Conservation (phyloP, 2,113 vertebrate genomes). For the Xiphophorus hellerii region DNA sequence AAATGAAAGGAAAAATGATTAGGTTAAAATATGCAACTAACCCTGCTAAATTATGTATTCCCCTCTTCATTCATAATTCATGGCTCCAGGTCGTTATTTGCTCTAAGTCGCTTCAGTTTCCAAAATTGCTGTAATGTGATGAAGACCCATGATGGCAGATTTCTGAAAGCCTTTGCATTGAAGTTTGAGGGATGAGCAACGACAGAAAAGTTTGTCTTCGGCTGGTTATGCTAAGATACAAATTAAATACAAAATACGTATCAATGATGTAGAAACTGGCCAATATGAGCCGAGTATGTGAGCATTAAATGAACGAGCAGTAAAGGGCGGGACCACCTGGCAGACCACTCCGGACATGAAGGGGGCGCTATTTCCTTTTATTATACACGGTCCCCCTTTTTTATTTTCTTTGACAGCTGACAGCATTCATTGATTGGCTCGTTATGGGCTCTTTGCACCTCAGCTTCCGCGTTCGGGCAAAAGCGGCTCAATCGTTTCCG, state of each 20-base stretch:
- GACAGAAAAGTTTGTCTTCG: neutral
- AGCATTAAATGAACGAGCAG: neutral
- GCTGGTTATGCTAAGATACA: neutral
- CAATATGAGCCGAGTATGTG: conserved; percentile 11
- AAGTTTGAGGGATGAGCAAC: conserved; percentile 10
- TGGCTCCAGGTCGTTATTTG: conserved; percentile 52
- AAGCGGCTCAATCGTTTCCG: too few species aligned
- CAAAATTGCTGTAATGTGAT: conserved; percentile 26
- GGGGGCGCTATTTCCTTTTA: too few species aligned
- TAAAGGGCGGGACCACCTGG: too few species aligned
- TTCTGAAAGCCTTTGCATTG: conserved; percentile 8
- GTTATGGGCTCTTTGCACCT: too few species aligned
- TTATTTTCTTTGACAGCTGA: too few species aligned
- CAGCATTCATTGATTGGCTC: too few species aligned
- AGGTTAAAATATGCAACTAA: conserved; percentile 76
- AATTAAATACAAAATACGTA: neutral
- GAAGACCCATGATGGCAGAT: conserved; percentile 22
- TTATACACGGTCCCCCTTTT: too few species aligned
- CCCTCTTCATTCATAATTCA: conserved; percentile 73
- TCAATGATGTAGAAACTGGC: conserved; percentile 16
- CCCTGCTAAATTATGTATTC: conserved; percentile 72
- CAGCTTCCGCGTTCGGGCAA: too few species aligned
- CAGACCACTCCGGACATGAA: too few species aligned
- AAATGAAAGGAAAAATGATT: conserved; percentile 71
- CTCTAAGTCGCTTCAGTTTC: conserved; percentile 36